Evolutionary conservation across 2,797 vertebrate genomes (phyloP), one percentile per base, ranked within the genome.

Genomic region (Gallinago nigripennis): DNA sequence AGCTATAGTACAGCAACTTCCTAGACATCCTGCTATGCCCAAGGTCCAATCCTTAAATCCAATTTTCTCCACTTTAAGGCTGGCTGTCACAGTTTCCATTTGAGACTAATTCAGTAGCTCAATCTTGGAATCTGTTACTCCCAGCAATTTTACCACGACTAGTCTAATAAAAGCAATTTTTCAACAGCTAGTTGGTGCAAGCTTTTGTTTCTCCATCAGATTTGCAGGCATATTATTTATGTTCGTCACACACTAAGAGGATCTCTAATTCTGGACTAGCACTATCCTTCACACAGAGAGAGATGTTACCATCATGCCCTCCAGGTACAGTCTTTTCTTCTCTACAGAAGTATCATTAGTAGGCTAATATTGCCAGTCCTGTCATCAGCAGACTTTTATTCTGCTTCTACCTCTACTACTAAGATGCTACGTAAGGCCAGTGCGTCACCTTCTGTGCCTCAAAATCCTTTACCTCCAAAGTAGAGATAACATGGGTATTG

Each of bases 1-100:
- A 60, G 35, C 93, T 77, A 46, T 31, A 93, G 82, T 66, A 91
- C 56, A 91, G 86, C 73, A 78, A 79, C 61, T 87, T 96, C 82
- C 79, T 53, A 88, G 84, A 88, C 30, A 93, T 84, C 82, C 93
- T 91, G 84, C 85, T 93, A 96, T 88, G 92, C 84, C 85, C 64
- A 76, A 82, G 80, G 89, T 88, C 61, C 86, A 88, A 88, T 95
- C 82, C 82, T 70, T 86, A 93, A 86, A 94, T 93, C 66, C 54
- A 94, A 70, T 97, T 95, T 94, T 95, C 81, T 92, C 64, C 57
- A 78, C 57, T 90, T 72, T 63, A 61, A 83, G 65, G 41, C 50
- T 88, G 70, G 54, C 50, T 90, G 78, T 94, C 88, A 95, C 86
- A 85, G 83, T 50, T 90, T 75, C 68, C 46, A 88, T 82, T 85